Percentiles rank a stretch among this genome's conserved stretches.
Conservation (phyloP, 2,888 invertebrate genomes). For the Nebria salina region DNA sequence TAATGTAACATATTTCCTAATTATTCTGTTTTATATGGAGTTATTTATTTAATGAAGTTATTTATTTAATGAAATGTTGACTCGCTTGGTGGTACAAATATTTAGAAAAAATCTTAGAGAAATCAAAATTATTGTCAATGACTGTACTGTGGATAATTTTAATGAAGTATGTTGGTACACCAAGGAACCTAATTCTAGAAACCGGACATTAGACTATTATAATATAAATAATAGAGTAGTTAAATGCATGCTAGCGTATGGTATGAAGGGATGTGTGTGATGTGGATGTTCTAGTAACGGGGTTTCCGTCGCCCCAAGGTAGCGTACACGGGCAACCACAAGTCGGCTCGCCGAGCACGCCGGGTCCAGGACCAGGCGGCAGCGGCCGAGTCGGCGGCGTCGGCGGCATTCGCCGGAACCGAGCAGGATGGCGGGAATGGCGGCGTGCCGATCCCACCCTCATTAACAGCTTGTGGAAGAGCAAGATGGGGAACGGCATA, state of each 20-base stretch:
- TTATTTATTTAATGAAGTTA: too few relatives aligned
- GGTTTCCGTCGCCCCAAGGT: constrained; percentile 65
- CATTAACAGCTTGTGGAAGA: constrained; percentile 78
- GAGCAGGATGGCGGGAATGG: constrained; percentile 75
- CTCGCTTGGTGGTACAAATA: too few relatives aligned
- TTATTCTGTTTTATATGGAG: too few relatives aligned
- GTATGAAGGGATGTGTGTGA: constrained; percentile 1
- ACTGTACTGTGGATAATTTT: neutral
- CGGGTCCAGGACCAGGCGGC: constrained; percentile 66
- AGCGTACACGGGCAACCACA: constrained; percentile 67
- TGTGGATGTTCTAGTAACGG: constrained; percentile 56
- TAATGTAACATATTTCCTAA: too few relatives aligned
- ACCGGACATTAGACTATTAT: neutral
- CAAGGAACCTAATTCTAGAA: neutral
- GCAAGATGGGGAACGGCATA: constrained; percentile 77
- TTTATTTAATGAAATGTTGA: too few relatives aligned
- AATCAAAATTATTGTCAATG: neutral
- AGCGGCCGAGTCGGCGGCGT: constrained; percentile 65
- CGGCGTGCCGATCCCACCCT: constrained; percentile 76
- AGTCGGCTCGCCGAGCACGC: constrained; percentile 61
- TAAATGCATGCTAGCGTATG: neutral
- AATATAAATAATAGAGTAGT: constrained; percentile 1
- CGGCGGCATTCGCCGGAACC: constrained; percentile 69
- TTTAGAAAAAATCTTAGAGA: too few relatives aligned
- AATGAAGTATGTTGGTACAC: neutral